Evolutionary conservation across 1,140 invertebrate species (phyloP), one percentile per base, ranked within the genome.

Genomic region (Neoseiulus cucumeris): DNA sequence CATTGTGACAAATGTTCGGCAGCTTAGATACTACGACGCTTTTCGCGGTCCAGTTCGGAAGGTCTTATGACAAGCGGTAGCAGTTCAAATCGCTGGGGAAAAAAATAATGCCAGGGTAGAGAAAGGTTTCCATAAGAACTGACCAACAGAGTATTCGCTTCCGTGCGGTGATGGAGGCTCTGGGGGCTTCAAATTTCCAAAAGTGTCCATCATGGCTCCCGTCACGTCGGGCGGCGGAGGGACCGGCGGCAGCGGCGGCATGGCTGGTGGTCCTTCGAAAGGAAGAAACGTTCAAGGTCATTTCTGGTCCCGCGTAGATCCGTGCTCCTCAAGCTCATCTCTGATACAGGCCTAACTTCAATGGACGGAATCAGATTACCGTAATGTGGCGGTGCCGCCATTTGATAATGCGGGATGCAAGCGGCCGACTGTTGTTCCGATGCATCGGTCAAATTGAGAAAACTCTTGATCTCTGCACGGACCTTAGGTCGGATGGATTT

Each of bases 131-230:
- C n/a, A n/a, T n/a, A n/a, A n/a, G n/a, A n/a, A n/a, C 51, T 59
- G 14, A 59, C 51, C 51, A 59, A 59, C 51, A 14, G 51, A 59
- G 22, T 59, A 59, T 17, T 59, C 51, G 22, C 51, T 59, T 20
- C 51, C 51, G 33, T 59, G 51, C 14, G 51, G 51, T 59, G 51
- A 59, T 14, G 51, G 51, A 6, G 51, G 51, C 22, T 59, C 51
- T 20, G 51, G 51, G 6, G 51, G 51, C 25, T 33, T 25, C 22
- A 33, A 9, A 20, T 59, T 25, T 4, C 51, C 51, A 6, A 29
- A 33, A 33, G 25, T 59, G 25, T 29, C 33, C 17, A 59, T 59
- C 51, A 59, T 59, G 1, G 22, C 14, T 5, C 51, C 51, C 14
- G 51, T 33, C 1, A 59, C 51, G 51, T 59, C 51, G 22, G 51